Conservation (phyloP, 35 echinoderm and acorn worm genomes). For the Amphiura filiformis region DNA sequence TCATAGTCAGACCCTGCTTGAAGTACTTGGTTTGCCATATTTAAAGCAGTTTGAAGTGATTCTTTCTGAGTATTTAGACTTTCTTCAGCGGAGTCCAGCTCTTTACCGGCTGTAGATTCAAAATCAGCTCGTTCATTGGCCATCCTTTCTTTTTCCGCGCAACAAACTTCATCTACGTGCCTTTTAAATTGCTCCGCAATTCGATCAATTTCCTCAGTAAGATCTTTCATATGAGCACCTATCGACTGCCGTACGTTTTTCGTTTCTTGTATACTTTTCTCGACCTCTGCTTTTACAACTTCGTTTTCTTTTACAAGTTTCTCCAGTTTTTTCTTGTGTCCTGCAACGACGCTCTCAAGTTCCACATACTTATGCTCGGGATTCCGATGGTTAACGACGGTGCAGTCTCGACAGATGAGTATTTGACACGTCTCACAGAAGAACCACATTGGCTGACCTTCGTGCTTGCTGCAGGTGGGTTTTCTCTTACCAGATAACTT, state of each 20-base stretch:
- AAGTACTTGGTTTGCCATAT: no score
- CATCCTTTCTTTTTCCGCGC: background rate
- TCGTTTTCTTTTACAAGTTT: background rate
- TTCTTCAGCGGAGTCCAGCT: background rate
- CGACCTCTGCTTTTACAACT: background rate
- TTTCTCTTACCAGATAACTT: background rate
- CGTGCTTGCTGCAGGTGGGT: background rate
- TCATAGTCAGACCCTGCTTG: no score
- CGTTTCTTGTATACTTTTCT: background rate
- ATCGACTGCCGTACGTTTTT: background rate
- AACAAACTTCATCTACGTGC: background rate
- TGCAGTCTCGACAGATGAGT: constrained; percentile 10
- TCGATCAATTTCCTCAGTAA: no score
- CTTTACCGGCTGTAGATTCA: background rate
- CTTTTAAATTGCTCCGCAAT: background rate
- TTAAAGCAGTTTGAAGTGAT: no score
- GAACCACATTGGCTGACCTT: background rate
- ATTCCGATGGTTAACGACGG: background rate
- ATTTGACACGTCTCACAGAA: constrained; percentile 19
- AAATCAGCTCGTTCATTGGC: background rate
- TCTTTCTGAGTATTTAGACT: background rate
- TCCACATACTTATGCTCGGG: constrained; percentile 1
- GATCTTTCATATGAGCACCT: no score
- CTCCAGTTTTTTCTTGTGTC: background rate
- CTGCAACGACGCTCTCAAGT: background rate